A percentile compares a stretch with the other conserved stretches of the same genome.
Conservation (phyloP, 64 coral and sea anemone species). For the Dendrophyllia cribrosa region DNA sequence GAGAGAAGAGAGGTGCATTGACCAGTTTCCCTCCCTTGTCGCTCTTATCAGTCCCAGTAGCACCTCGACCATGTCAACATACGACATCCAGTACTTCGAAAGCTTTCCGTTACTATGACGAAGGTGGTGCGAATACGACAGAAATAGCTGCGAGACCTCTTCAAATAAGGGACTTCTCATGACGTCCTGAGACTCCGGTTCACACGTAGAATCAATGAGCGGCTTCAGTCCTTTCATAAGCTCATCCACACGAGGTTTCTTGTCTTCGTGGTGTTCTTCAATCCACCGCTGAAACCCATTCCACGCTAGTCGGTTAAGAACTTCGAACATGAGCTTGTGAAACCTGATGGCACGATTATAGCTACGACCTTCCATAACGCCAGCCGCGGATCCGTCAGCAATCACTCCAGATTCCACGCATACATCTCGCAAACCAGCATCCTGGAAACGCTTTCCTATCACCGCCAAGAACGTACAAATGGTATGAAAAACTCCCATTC, state of each 20-base stretch:
- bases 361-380: conserved; percentile 41
- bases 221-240: neutral
- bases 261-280: conserved; percentile 30
- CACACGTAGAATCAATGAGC: conserved; percentile 13
- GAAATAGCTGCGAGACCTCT: conserved; percentile 13
- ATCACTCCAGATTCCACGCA: conserved; percentile 14
- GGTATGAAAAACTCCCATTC: conserved; percentile 37
- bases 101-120: conserved; percentile 24
- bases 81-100: conserved; percentile 60
- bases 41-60: conserved; percentile 46
- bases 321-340: conserved; percentile 63
- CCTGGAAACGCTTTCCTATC: conserved; percentile 44
- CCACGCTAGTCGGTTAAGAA: conserved; percentile 18
- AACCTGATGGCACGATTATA: conserved; percentile 30
- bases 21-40: conserved; percentile 56
- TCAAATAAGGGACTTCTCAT: conserved; percentile 26
- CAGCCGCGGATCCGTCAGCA: conserved; percentile 44
- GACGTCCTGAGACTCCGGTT: neutral
- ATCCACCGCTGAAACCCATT: conserved; percentile 27
- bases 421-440: conserved; percentile 45
- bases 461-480: conserved; percentile 53
- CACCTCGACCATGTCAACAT: conserved; percentile 66
- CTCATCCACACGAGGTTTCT: neutral
- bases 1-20: conserved; percentile 59
- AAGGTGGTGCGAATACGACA: neutral